A percentile compares a stretch with the other conserved stretches of the same genome.
Conservation (phyloP, 2,113 vertebrate species). For the Paracanthobrama guichenoti region DNA sequence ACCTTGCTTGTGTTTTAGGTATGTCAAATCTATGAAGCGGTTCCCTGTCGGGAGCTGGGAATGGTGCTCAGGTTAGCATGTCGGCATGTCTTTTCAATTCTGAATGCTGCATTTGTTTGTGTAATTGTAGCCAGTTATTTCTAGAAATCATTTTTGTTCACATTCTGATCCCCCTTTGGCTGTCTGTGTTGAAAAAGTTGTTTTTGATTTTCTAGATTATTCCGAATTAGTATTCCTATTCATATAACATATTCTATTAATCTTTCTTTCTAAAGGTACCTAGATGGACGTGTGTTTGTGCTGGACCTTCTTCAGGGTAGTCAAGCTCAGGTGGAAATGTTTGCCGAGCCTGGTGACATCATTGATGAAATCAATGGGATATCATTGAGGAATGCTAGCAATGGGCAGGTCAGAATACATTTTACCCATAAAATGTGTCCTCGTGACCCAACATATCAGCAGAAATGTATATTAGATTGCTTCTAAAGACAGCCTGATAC, state of each 20-base stretch:
- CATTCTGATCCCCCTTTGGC: neutral
- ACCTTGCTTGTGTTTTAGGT: conserved; percentile 72
- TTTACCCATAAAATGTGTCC: neutral
- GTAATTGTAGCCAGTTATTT: neutral
- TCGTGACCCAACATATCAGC: neutral
- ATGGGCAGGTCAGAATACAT: conserved; percentile 69
- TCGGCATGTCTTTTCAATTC: conserved; percentile 12
- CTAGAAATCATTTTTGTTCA: neutral
- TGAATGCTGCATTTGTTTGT: neutral
- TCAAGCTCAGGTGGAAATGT: conserved; percentile 76
- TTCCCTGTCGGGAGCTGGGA: conserved; percentile 75
- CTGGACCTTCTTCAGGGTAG: conserved; percentile 71
- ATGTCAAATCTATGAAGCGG: conserved; percentile 75
- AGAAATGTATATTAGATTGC: neutral
- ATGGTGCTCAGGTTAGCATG: conserved; percentile 77
- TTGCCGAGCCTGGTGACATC: conserved; percentile 75
- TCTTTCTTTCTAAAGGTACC: conserved; percentile 68
- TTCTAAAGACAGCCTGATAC: neutral
- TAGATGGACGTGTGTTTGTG: conserved; percentile 77
- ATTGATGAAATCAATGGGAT: conserved; percentile 83
- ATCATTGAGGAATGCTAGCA: conserved; percentile 75
- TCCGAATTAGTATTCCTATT: neutral
- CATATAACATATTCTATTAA: neutral
- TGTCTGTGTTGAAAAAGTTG: neutral
- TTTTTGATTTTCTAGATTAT: neutral